These are phyloP conservation scores for Dendrolimus punctatus DNA, from an alignment of 1,140 invertebrate genomes.

Conservation along the genomic window DNA sequence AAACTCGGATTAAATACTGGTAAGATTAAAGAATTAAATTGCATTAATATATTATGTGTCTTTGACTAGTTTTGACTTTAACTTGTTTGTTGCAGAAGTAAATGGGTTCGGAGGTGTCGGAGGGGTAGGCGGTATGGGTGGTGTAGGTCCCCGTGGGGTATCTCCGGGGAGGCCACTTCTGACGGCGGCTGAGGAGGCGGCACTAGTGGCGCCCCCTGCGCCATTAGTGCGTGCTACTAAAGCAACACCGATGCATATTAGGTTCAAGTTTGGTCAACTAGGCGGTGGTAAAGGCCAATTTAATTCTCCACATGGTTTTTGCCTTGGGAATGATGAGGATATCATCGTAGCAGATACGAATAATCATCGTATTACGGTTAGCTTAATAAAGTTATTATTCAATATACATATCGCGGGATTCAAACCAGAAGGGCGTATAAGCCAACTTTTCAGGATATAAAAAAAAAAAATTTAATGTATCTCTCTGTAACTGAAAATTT, in stretches of 20 bases:
- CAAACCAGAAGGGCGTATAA: neutral
- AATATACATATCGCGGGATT: neutral
- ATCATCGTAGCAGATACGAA: constrained; percentile 97
- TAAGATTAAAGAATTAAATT: constrained; percentile 41
- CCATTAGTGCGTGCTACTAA: constrained; percentile 77
- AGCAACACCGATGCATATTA: constrained; percentile 87
- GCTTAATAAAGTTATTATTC: constrained; percentile 6
- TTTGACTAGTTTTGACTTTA: neutral
- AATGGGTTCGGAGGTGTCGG: constrained; percentile 56
- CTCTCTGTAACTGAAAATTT: too few relatives aligned
- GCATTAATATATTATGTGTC: neutral
- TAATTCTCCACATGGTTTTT: constrained; percentile 97
- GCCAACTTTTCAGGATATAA: neutral
- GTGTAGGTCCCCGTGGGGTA: constrained; percentile 65
- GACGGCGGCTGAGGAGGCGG: constrained; percentile 60
- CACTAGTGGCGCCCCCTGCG: constrained; percentile 53
- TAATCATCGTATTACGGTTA: constrained; percentile 94
- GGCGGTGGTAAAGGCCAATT: constrained; percentile 94
- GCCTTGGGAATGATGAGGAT: constrained; percentile 93
- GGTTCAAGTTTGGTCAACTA: constrained; percentile 94
- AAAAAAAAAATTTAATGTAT: neutral
- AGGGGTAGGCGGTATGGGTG: constrained; percentile 35
- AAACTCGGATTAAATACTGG: constrained; percentile 86
- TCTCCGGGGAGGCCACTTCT: constrained; percentile 60
- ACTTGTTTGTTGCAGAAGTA: constrained; percentile 42